Evolutionary conservation across 2,113 vertebrate species (phyloP).

Genomic region (Caracal caracal): DNA sequence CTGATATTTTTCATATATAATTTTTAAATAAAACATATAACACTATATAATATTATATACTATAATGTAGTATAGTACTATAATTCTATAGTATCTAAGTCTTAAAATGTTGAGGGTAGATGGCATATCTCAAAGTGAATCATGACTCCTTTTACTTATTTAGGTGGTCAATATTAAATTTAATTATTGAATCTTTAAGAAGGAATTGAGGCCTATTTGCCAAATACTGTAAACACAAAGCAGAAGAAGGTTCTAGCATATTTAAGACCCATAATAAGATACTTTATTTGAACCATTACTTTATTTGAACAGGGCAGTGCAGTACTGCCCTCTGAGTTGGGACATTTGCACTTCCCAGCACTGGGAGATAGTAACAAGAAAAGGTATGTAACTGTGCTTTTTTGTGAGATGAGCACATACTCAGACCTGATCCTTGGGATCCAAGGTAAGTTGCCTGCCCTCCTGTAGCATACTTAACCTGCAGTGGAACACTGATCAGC

Average conservation of each 20-base stretch:
- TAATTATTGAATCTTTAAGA: slow-evolving; percentile 36
- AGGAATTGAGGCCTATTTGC: neutral
- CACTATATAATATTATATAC: neutral
- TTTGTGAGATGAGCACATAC: neutral
- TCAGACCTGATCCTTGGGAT: neutral
- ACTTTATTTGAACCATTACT: slow-evolving; percentile 1
- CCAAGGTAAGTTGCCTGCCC: neutral
- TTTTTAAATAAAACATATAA: slow-evolving; percentile 31
- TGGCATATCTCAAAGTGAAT: neutral
- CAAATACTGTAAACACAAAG: slow-evolving; percentile 29
- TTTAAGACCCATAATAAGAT: neutral
- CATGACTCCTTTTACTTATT: neutral
- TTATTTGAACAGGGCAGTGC: neutral
- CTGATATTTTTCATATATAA: neutral
- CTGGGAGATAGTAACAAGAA: neutral
- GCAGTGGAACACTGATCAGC: neutral
- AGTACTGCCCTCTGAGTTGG: neutral
- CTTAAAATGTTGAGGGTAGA: slow-evolving; percentile 27
- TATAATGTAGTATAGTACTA: neutral
- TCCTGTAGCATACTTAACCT: neutral
- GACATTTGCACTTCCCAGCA: neutral
- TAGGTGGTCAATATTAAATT: neutral
- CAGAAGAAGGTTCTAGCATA: neutral
- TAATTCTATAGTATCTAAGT: neutral
- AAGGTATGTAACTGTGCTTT: neutral